Base-by-base conservation (phyloP, 2,888 invertebrate species). In the Callosobruchus maculatus region DNA sequence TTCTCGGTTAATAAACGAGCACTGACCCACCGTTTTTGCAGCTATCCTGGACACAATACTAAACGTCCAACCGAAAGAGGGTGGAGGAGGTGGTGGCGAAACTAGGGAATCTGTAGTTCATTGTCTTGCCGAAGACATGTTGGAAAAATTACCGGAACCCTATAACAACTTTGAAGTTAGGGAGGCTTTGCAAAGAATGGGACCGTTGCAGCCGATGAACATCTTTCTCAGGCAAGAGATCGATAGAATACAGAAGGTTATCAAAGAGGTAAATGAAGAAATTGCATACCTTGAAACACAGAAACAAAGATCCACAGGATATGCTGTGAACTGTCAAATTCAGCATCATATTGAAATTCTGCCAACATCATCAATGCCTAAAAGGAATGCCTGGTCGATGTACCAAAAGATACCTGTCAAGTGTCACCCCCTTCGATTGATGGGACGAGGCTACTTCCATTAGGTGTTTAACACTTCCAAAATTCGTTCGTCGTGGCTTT, bases 11-110 rank as follows among this genome's bases (percentile, higher is more conserved):
- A n/a, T 68, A 20, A 26, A 26, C 26, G 26, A 7, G 26, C 26
- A 26, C 7, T 26, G 26, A 26, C 2, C 2, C 7, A 26, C 26
- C 26, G 2, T 26, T 7, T 69, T 71, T 73, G 22, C 77, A 89
- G 90, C 90, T 79, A 97, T 98, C 84, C 89, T 98, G 82, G 96
- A 97, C 84, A 97, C 97, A 0, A 97, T 98, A 82, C 89, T 98
- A 68, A 97, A 93, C 85, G 98, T 98, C n/a, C 98, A 98, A 84
- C 98, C 98, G 0, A 98, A 98, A 85, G 97, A 98, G 88, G 95
- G 97, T 0, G 96, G 95, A 0, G 92, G 93, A 21, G 93, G 94
- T 76, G 96, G 96, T 0, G 97, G 97, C 0, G 98, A 98, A 88
- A 95, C 96, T 0, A 90, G 98, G 80, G 98, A 98, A 87, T 94